Conservation (phyloP, 2,797 vertebrate genomes). For the Mallotus villosus region DNA sequence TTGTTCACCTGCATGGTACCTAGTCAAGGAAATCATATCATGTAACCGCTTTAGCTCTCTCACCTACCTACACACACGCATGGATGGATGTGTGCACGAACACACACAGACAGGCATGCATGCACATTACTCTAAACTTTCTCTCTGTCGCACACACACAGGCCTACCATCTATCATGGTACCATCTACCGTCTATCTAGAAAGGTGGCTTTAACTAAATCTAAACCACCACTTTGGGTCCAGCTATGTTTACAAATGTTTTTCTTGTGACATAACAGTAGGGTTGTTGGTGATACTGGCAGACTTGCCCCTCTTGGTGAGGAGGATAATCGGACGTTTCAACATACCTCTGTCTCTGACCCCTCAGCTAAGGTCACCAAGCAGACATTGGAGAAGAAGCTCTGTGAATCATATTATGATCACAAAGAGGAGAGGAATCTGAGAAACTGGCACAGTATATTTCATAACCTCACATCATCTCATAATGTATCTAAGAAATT, state of each 20-base stretch:
- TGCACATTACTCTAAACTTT: neutral
- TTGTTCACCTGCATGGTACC: constrained; percentile 62
- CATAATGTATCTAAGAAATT: too few species aligned
- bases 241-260: neutral
- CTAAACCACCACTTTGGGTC: neutral
- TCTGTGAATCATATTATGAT: too few species aligned
- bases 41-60: constrained; percentile 45
- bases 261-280: too few species aligned
- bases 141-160: neutral
- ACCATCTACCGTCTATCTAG: neutral
- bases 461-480: too few species aligned
- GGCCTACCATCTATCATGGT: neutral
- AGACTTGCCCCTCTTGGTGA: neutral
- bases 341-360: neutral
- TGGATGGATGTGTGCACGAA: constrained; percentile 8
- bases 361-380: neutral
- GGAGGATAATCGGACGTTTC: neutral
- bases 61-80: neutral
- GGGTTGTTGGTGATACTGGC: too few species aligned
- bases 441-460: too few species aligned
- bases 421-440: too few species aligned
- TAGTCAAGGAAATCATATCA: constrained; percentile 53
- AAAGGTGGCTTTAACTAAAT: neutral
- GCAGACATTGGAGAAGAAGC: too few species aligned
- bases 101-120: constrained; percentile 15